These are phyloP conservation scores for Seladonia tumulorum DNA, from an alignment of 2,888 invertebrate species.

Conservation along the genomic window DNA sequence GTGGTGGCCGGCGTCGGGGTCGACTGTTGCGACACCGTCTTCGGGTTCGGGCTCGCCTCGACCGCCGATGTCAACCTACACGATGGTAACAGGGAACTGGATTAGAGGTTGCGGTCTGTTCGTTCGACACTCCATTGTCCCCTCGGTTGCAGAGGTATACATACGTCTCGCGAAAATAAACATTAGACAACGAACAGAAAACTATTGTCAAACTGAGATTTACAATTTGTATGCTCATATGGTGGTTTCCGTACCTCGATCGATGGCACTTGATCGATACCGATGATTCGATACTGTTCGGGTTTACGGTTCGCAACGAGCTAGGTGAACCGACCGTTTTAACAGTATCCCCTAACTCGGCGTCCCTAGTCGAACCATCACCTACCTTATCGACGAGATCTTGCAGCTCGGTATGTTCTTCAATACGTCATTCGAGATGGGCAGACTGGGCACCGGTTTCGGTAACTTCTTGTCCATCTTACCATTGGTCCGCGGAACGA, in stretches of 20 bases:
- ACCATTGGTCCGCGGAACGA: conserved; percentile 86
- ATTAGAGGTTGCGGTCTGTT: neutral
- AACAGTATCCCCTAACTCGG: neutral
- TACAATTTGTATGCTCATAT: neutral
- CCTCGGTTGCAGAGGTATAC: neutral
- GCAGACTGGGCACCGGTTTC: conserved; percentile 85
- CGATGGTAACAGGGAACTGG: neutral
- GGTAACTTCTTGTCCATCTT: conserved; percentile 86
- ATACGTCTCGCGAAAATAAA: neutral
- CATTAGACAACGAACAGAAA: neutral
- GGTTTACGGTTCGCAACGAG: conserved; percentile 15
- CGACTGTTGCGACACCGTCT: conserved; percentile 53
- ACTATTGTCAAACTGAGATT: neutral
- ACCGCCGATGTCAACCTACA: conserved; percentile 70
- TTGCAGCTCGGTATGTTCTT: conserved; percentile 78
- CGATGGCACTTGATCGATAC: no score
- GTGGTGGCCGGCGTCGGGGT: conserved; percentile 44
- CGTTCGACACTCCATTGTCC: neutral
- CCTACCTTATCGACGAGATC: conserved; percentile 76
- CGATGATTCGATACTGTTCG: neutral
- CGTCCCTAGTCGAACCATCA: neutral
- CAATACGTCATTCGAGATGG: conserved; percentile 77
- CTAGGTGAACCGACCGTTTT: conserved; percentile 15
- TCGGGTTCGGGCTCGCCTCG: conserved; percentile 76
- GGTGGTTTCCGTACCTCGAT: conserved; percentile 30